A percentile compares a stretch with the other conserved stretches of the same genome.
phyloP scores from a whole-genome alignment of 2,888 invertebrate genomes.

The Trichogramma dendrolimi region DNA sequence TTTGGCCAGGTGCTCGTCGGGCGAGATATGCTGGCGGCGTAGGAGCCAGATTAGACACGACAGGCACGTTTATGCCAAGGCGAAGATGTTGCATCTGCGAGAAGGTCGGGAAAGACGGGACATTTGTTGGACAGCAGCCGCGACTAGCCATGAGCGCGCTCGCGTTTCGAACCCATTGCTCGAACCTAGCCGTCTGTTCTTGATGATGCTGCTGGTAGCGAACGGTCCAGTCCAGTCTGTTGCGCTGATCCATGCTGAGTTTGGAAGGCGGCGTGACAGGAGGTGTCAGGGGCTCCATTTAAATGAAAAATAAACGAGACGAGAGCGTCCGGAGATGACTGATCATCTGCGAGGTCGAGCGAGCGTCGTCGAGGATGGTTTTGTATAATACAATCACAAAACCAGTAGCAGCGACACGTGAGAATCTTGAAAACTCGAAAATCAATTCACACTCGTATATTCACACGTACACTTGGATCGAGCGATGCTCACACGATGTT shows the following conservation, averaged over 20 bases:
- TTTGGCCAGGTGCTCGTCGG: constrained; percentile 70
- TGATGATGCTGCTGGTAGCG: constrained; percentile 33
- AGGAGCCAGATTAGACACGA: constrained; percentile 33
- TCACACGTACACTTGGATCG: too few species aligned
- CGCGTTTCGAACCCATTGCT: constrained; percentile 46
- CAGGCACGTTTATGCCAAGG: constrained; percentile 44
- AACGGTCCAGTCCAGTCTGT: constrained; percentile 19
- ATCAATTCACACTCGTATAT: too few species aligned
- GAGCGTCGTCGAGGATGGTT: too few species aligned
- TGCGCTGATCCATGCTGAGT: constrained; percentile 17
- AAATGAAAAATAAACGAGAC: not conserved
- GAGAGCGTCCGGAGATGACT: too few species aligned
- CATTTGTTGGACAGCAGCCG: constrained; percentile 53
- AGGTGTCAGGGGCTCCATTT: constrained; percentile 48
- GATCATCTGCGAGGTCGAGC: too few species aligned
- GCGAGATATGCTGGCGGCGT: constrained; percentile 59
- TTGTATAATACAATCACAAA: too few species aligned
- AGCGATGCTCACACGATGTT: too few species aligned
- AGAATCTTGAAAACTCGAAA: too few species aligned
- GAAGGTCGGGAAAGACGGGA: constrained; percentile 42
- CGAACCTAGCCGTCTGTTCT: constrained; percentile 40
- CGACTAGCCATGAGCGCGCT: constrained; percentile 41
- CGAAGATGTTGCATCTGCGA: constrained; percentile 49
- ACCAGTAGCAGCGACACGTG: too few species aligned
- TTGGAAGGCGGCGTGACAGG: constrained; percentile 45